These are phyloP conservation scores for Bombycilla garrulus DNA, from an alignment of 2,113 vertebrate genomes.

Conservation along the genomic window DNA sequence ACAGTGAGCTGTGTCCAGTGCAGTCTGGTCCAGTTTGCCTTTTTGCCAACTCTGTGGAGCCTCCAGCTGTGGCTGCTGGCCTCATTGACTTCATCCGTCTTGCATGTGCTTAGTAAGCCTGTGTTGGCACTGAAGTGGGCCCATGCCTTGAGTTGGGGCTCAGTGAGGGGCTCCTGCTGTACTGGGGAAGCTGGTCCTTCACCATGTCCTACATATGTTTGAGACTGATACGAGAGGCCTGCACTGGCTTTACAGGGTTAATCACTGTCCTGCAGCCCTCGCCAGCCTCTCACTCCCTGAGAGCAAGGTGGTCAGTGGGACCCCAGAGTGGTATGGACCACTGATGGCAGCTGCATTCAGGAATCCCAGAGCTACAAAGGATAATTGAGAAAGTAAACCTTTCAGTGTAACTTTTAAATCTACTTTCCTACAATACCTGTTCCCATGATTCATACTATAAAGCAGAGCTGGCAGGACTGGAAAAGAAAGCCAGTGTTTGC, in stretches of 20 bases:
- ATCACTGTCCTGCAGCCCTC: background rate
- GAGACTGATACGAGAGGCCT: accelerated
- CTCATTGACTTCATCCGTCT: background rate
- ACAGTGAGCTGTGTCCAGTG: background rate
- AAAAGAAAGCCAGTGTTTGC: background rate
- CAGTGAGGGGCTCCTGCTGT: background rate
- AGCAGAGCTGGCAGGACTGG: background rate
- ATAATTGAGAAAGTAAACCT: background rate
- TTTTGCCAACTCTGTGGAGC: background rate
- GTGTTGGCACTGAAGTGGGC: background rate
- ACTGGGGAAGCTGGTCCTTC: background rate
- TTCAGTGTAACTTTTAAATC: background rate
- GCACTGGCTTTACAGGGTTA: background rate
- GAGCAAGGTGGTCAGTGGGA: background rate
- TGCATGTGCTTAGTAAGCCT: background rate
- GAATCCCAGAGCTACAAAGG: background rate
- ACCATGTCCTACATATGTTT: background rate
- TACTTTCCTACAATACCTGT: background rate
- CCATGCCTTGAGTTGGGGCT: background rate
- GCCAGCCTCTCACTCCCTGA: background rate
- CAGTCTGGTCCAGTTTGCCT: background rate
- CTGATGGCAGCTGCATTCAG: background rate
- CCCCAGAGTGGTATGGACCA: accelerated
- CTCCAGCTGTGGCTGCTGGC: background rate
- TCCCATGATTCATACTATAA: background rate